These are phyloP conservation scores for Scaptomyza reducta DNA, from an alignment of 2,888 invertebrate genomes.

Conservation along the genomic window DNA sequence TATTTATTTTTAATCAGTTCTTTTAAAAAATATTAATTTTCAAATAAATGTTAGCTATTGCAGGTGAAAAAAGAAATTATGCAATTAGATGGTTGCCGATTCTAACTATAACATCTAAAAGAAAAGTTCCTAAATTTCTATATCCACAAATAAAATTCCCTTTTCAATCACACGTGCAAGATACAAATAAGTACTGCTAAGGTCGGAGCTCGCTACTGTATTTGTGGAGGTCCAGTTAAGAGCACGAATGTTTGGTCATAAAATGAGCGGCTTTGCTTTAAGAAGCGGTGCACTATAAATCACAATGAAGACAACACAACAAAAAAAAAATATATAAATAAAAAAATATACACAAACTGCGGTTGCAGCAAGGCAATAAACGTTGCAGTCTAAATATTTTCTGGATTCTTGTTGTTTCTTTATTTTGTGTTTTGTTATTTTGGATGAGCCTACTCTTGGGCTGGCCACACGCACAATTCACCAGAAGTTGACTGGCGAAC, in stretches of 20 bases:
- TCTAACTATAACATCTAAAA: too few relatives aligned
- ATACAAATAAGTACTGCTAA: conserved; percentile 34
- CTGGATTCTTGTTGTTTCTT: conserved; percentile 14
- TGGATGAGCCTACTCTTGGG: conserved; percentile 20
- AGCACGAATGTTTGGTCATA: conserved; percentile 42
- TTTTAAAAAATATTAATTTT: too few relatives aligned
- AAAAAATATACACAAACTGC: neutral
- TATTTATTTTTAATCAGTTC: too few relatives aligned
- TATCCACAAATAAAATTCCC: neutral
- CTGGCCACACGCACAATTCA: conserved; percentile 77
- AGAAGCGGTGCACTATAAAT: conserved; percentile 60
- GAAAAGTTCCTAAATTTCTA: neutral
- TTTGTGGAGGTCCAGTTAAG: conserved; percentile 23
- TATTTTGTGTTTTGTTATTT: conserved; percentile 5
- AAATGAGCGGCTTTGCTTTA: conserved; percentile 65
- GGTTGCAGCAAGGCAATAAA: conserved; percentile 56
- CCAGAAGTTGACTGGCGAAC: conserved; percentile 60
- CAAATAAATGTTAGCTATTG: too few relatives aligned
- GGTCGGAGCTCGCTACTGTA: conserved; percentile 51
- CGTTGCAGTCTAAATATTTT: conserved; percentile 62
- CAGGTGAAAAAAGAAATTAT: too few relatives aligned
- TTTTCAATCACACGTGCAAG: conserved; percentile 3
- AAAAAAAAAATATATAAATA: neutral
- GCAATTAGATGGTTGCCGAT: too few relatives aligned
- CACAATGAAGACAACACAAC: conserved; percentile 50